Evolutionary conservation across 2,888 invertebrate genomes (phyloP).

Genomic region (Pyrrhosoma nymphula): DNA sequence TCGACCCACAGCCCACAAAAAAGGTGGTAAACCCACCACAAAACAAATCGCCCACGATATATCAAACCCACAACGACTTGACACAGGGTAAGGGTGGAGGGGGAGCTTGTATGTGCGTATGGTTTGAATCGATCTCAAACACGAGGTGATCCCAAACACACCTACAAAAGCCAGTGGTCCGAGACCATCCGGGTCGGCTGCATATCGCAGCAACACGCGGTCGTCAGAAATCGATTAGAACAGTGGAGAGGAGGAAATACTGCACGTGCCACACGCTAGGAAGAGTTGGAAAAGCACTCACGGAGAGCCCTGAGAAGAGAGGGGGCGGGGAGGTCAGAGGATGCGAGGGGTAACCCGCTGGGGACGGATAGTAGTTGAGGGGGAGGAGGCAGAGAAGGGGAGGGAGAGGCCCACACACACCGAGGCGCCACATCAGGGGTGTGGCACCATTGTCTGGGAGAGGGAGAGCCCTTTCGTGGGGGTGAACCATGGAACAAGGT

Average conservation of each 20-base stretch:
- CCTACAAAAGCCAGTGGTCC: background rate
- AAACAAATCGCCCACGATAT: background rate
- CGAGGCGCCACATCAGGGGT: background rate
- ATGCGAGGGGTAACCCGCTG: background rate
- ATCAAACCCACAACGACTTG: background rate
- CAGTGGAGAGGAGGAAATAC: background rate
- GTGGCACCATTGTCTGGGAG: background rate
- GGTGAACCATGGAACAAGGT: too few relatives aligned
- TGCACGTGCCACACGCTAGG: background rate
- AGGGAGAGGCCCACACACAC: background rate
- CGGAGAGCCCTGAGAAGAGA: background rate
- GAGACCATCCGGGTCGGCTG: background rate
- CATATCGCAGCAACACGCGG: slow-evolving; percentile 21
- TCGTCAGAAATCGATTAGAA: slow-evolving; percentile 17
- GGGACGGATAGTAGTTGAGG: too few relatives aligned
- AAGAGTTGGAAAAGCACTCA: slow-evolving; percentile 14
- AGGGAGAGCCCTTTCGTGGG: too few relatives aligned
- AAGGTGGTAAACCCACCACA: background rate
- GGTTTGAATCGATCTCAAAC: background rate
- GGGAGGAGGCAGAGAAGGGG: background rate
- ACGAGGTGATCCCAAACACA: background rate
- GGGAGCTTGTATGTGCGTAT: background rate
- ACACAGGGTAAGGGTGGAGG: background rate
- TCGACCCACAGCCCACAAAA: background rate
- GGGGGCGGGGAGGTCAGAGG: background rate